These are phyloP conservation scores for Echeneis naucrates DNA, from an alignment of 2,797 vertebrate species.

Conservation along the genomic window DNA sequence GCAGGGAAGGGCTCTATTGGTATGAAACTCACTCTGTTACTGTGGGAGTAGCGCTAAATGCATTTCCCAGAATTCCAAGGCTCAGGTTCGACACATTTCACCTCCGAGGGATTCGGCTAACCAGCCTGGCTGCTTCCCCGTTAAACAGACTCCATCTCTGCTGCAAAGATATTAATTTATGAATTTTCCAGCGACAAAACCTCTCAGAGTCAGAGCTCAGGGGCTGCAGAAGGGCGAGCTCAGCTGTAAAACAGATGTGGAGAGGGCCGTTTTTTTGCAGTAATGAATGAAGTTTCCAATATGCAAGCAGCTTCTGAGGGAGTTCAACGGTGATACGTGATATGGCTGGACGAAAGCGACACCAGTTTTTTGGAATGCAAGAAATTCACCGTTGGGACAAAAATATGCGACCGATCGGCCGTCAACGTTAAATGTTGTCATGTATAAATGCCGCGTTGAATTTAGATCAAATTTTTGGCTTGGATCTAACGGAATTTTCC, in stretches of 20 bases:
- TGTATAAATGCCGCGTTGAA: neutral
- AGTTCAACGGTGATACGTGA: constrained; percentile 24
- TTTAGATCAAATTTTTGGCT: neutral
- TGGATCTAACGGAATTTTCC: no score
- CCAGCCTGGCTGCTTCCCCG: neutral
- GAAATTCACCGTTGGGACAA: neutral
- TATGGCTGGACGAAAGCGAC: neutral
- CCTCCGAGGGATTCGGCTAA: constrained; percentile 36
- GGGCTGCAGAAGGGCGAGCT: constrained; percentile 14
- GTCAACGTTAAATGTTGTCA: neutral
- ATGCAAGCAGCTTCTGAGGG: constrained; percentile 43
- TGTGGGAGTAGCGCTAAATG: constrained; percentile 61
- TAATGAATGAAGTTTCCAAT: constrained; percentile 61
- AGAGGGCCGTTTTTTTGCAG: constrained; percentile 1
- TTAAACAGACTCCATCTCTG: constrained; percentile 36
- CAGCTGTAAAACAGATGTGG: constrained; percentile 65
- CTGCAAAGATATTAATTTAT: constrained; percentile 54
- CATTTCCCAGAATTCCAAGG: constrained; percentile 68
- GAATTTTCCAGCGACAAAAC: constrained; percentile 64
- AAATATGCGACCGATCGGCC: neutral
- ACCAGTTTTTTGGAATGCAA: neutral
- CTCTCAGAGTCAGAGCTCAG: constrained; percentile 28
- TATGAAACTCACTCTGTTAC: constrained; percentile 31
- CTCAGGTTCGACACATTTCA: constrained; percentile 54
- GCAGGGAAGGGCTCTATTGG: constrained; percentile 37